phyloP scores from a whole-genome alignment of 2,113 vertebrate species.

The Pavo muticus region DNA sequence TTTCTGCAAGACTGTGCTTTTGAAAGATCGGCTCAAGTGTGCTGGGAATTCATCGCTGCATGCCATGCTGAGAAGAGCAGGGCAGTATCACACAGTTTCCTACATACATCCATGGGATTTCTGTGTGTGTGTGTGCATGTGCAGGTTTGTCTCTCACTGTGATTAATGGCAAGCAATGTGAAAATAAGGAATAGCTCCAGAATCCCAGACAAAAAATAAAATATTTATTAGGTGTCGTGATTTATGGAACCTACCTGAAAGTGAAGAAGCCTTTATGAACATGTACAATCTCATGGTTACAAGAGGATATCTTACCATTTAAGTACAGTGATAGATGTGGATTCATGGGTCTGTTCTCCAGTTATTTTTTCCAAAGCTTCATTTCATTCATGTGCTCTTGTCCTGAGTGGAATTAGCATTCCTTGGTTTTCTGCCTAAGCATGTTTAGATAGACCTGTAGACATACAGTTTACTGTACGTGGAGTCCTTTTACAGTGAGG shows the following conservation, averaged over 20 bases:
- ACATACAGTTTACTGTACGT: neutral
- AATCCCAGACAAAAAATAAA: neutral
- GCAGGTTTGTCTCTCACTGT: accelerated
- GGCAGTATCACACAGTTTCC: accelerated
- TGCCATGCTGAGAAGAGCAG: neutral
- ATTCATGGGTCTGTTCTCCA: neutral
- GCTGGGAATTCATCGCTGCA: neutral
- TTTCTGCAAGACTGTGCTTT: neutral
- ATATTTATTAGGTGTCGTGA: neutral
- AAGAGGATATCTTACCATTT: neutral
- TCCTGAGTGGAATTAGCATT: neutral
- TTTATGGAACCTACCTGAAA: neutral
- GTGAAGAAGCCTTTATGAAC: neutral
- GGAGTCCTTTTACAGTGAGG: neutral
- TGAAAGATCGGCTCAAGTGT: neutral
- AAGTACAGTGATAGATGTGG: neutral
- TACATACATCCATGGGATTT: neutral
- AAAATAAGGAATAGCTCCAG: neutral
- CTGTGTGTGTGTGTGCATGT: no score
- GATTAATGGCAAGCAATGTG: neutral
- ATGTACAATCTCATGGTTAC: neutral
- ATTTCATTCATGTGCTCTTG: neutral
- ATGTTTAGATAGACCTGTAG: neutral
- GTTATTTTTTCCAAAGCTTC: neutral
- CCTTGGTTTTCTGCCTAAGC: neutral